A percentile compares a stretch with the other conserved stretches of the same genome.
These are phyloP conservation scores for Cyphomyrus discorhynchus DNA, from an alignment of 2,113 vertebrate species.

Conservation along the genomic window DNA sequence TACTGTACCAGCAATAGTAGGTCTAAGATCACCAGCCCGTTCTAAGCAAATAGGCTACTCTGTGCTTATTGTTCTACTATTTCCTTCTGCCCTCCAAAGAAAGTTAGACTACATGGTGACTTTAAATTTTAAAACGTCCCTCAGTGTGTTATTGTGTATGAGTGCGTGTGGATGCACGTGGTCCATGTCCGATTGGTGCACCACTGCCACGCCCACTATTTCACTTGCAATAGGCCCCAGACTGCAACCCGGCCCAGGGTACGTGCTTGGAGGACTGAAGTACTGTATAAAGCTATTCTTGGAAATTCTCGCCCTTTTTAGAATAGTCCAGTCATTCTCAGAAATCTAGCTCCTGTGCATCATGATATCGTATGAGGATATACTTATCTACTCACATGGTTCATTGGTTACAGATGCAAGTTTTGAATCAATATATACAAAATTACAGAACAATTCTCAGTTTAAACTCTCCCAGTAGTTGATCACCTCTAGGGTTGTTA, in stretches of 20 bases:
- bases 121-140: not conserved
- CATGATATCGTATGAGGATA: not conserved
- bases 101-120: not conserved
- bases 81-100: not conserved
- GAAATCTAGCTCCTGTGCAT: not conserved
- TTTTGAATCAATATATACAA: not conserved
- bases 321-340: not conserved
- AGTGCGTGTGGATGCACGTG: not conserved
- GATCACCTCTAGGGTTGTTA: not conserved
- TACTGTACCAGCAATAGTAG: not conserved
- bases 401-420: not conserved
- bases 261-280: not conserved
- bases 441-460: not conserved
- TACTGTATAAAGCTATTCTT: not conserved
- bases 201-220: not conserved
- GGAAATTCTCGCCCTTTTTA: not conserved
- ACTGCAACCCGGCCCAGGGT: not conserved
- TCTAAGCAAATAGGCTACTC: not conserved
- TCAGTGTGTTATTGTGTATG: not conserved
- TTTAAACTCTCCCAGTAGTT: not conserved
- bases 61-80: not conserved
- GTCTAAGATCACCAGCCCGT: not conserved
- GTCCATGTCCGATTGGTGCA: not conserved
- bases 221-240: not conserved
- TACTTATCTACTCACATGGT: not conserved